Evolutionary conservation across 2,113 vertebrate species (phyloP).

Genomic region (Pholis gunnellus): DNA sequence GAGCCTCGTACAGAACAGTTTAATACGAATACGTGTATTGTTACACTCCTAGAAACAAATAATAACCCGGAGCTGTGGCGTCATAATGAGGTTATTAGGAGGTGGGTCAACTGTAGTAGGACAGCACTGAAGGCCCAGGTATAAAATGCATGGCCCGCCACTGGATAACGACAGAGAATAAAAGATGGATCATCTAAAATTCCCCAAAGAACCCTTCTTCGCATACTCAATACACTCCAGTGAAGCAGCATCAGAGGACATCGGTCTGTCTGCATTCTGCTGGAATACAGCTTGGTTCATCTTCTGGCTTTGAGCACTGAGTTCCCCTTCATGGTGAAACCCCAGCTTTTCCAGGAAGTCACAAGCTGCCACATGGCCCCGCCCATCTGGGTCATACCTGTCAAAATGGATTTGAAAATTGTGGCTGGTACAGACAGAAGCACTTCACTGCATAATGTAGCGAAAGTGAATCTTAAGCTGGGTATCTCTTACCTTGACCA

Average conservation of each 20-base stretch:
- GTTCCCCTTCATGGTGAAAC: conserved; percentile 11
- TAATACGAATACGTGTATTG: no score
- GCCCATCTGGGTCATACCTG: conserved; percentile 83
- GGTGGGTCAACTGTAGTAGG: no score
- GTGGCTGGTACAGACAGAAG: not conserved
- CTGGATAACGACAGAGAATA: no score
- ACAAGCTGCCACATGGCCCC: conserved; percentile 77
- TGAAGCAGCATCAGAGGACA: not conserved
- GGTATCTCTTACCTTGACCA: conserved; percentile 80
- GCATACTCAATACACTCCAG: conserved; percentile 17
- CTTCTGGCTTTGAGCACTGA: not conserved
- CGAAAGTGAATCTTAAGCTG: not conserved
- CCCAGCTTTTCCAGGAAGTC: conserved; percentile 82
- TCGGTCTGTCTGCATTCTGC: not conserved
- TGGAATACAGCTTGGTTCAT: not conserved
- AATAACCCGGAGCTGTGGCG: no score
- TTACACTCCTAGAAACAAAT: no score
- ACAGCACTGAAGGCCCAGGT: no score
- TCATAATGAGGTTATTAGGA: no score
- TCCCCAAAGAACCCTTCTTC: not conserved
- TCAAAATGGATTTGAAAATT: not conserved
- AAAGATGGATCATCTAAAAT: not conserved
- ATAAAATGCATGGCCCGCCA: no score
- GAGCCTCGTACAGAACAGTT: no score
- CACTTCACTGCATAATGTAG: not conserved